A percentile compares a stretch with the other conserved stretches of the same genome.
phyloP scores from a whole-genome alignment of 1,140 invertebrate genomes.

The Heliconius hermathena region DNA sequence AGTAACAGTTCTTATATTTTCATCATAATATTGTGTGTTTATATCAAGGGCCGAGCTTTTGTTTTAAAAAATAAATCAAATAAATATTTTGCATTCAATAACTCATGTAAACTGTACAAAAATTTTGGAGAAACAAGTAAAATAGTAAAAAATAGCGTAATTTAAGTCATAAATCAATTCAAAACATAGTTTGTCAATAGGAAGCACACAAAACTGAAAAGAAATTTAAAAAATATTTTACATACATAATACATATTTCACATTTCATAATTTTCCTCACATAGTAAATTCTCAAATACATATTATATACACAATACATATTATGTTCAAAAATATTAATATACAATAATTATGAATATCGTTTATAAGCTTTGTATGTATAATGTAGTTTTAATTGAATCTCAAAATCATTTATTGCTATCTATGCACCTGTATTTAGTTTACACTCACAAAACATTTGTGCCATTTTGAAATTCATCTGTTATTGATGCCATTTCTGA shows the following conservation, averaged over 20 bases:
- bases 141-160: background rate
- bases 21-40: background rate
- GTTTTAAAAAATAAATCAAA: background rate
- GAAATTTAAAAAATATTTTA: constrained; percentile 1
- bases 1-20: too few species aligned
- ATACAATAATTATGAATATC: background rate
- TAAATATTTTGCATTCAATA: background rate
- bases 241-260: background rate
- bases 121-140: background rate
- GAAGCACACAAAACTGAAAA: background rate
- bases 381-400: constrained; percentile 11
- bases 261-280: background rate
- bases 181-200: background rate
- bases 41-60: background rate
- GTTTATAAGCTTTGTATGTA: background rate
- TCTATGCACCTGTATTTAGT: constrained; percentile 20
- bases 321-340: constrained; percentile 1
- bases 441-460: constrained; percentile 18
- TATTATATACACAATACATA: constrained; percentile 14
- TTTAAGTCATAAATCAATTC: background rate
- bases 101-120: background rate
- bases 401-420: constrained; percentile 27
- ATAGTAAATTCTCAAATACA: constrained; percentile 5
- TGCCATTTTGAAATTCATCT: constrained; percentile 16
- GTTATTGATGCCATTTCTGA: background rate